Conservation (phyloP, 2,888 invertebrate species). For the Caenorhabditis angaria region DNA sequence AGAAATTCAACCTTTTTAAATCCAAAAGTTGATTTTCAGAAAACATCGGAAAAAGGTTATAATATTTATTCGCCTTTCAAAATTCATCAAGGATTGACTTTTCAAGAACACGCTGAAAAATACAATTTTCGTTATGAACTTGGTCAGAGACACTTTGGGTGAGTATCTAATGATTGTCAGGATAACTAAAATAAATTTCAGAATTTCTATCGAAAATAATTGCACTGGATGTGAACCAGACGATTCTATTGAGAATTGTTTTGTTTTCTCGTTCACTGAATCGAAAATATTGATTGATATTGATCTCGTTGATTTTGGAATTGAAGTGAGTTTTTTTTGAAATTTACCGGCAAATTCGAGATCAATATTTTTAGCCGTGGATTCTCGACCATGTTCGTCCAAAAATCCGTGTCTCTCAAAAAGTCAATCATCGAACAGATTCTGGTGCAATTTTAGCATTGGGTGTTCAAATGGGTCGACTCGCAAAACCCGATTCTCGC, state of each 20-base stretch:
- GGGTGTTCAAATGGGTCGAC: background rate
- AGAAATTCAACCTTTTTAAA: too few species aligned
- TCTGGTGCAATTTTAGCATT: background rate
- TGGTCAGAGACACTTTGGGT: background rate
- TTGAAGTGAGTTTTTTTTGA: background rate
- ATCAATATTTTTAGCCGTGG: background rate
- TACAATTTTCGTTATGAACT: background rate
- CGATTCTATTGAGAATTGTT: background rate
- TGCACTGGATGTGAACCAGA: background rate
- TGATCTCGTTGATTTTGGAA: background rate
- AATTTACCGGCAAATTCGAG: background rate
- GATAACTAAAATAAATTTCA: background rate
- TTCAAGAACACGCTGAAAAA: background rate
- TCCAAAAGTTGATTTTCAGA: too few species aligned
- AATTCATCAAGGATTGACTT: background rate
- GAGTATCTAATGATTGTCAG: too few species aligned
- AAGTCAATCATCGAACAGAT: background rate
- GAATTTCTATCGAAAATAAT: background rate
- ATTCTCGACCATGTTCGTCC: constrained; percentile 2
- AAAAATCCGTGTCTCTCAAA: background rate
- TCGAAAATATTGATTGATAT: background rate
- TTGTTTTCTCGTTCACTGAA: background rate
- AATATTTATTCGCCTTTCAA: background rate
- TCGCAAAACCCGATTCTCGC: background rate
- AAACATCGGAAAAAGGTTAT: background rate